A percentile compares a stretch with the other conserved stretches of the same genome.
These are phyloP conservation scores for Papilio demoleus DNA, from an alignment of 2,888 invertebrate species.

Conservation along the genomic window DNA sequence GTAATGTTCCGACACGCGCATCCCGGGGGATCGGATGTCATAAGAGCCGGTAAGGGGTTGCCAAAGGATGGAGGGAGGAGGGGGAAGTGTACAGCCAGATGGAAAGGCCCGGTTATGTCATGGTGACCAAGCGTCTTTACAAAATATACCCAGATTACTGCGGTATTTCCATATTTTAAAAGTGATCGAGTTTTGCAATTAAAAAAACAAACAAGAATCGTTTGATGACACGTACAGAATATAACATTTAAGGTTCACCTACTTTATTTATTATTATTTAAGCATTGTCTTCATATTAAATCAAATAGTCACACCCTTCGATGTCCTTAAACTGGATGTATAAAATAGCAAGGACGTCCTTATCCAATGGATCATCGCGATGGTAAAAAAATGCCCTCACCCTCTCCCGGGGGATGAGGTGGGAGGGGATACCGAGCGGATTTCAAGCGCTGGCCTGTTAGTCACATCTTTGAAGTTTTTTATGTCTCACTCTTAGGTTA, in stretches of 20 bases:
- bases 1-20: slow-evolving; percentile 15
- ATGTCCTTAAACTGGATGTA: slow-evolving; percentile 64
- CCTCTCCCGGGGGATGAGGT: slow-evolving; percentile 44
- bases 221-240: not conserved
- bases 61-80: not conserved
- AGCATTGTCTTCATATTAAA: slow-evolving; percentile 23
- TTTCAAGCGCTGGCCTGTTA: slow-evolving; percentile 40
- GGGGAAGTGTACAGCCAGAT: slow-evolving; percentile 29
- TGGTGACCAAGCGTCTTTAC: slow-evolving; percentile 17
- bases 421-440: slow-evolving; percentile 46
- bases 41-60: slow-evolving; percentile 11
- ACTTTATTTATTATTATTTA: not conserved
- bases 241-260: not conserved
- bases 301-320: slow-evolving; percentile 44
- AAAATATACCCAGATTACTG: not conserved
- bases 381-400: slow-evolving; percentile 55
- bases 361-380: slow-evolving; percentile 65
- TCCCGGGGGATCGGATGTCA: slow-evolving; percentile 24
- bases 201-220: not conserved
- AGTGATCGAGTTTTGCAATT: not conserved
- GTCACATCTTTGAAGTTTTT: slow-evolving; percentile 44
- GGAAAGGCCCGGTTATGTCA: slow-evolving; percentile 1
- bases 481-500: slow-evolving; percentile 34
- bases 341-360: slow-evolving; percentile 72
- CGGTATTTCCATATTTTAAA: not conserved